Conservation (phyloP, 2,113 vertebrate genomes). For the Myocastor coypus region DNA sequence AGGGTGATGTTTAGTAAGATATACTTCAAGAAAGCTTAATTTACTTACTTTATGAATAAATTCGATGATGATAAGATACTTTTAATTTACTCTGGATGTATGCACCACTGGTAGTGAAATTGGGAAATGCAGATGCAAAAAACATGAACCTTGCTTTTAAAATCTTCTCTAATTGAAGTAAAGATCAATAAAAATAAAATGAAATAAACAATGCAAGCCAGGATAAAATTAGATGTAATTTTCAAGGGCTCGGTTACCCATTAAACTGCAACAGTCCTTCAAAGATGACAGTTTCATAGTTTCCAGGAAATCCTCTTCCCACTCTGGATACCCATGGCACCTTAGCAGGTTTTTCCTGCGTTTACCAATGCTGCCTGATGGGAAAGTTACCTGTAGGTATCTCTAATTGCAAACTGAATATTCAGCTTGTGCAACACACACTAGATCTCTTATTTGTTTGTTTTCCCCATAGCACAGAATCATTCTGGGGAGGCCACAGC, state of each 20-base stretch:
- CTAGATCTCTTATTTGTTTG: not conserved
- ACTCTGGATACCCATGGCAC: not conserved
- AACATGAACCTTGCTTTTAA: constrained; percentile 45
- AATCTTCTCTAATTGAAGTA: not conserved
- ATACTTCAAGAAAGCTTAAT: not conserved
- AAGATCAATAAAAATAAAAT: constrained; percentile 58
- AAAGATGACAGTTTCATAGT: not conserved
- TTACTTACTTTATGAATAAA: constrained; percentile 20
- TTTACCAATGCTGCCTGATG: not conserved
- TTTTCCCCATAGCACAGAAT: not conserved
- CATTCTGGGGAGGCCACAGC: not conserved
- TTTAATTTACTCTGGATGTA: not conserved
- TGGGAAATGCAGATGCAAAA: not conserved
- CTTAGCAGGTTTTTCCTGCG: not conserved
- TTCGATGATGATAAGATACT: constrained; percentile 19
- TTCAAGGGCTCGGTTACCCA: not conserved
- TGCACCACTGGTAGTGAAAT: not conserved
- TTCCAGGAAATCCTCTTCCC: constrained; percentile 3
- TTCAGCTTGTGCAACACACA: not conserved
- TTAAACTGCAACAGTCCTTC: constrained; percentile 17
- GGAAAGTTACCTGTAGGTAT: not conserved
- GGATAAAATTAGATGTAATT: constrained; percentile 43
- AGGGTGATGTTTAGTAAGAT: not conserved
- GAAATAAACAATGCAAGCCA: not conserved
- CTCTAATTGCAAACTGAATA: not conserved